Conservation (phyloP, 2,113 vertebrate species). For the Psittacus erithacus region DNA sequence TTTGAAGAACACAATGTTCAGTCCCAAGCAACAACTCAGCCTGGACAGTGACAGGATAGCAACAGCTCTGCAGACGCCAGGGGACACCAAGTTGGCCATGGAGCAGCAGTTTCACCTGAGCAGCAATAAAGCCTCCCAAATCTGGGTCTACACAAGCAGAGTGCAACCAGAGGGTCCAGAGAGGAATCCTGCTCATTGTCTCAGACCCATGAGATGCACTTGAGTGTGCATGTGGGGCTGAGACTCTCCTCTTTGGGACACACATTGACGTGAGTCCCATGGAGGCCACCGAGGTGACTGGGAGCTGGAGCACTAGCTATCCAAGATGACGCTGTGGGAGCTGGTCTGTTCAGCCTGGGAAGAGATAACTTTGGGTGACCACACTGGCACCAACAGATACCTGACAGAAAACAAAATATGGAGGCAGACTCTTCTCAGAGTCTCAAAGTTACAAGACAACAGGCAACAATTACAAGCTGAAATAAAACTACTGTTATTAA, state of each 20-base stretch:
- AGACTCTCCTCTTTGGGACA: not conserved
- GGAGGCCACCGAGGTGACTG: not conserved
- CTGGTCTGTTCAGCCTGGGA: not conserved
- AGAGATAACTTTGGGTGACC: not conserved
- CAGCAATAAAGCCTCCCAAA: not conserved
- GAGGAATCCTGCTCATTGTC: not conserved
- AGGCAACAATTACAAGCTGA: not conserved
- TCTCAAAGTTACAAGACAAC: not conserved
- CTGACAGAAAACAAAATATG: not conserved
- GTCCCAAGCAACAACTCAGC: not conserved
- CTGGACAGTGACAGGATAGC: not conserved
- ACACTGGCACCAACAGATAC: not conserved
- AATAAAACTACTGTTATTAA: not conserved
- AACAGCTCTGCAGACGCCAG: not conserved
- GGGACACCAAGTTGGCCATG: accelerated
- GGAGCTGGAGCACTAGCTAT: not conserved
- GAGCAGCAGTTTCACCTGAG: not conserved
- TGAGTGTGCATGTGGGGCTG: no score
- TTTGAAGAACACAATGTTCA: not conserved
- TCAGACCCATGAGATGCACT: not conserved
- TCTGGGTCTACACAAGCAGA: accelerated
- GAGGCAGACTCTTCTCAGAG: not conserved
- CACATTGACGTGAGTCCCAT: not conserved
- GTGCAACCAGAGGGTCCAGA: not conserved
- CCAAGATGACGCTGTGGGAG: not conserved